Conservation (phyloP, 2,113 vertebrate genomes). For the Heterotis niloticus region DNA sequence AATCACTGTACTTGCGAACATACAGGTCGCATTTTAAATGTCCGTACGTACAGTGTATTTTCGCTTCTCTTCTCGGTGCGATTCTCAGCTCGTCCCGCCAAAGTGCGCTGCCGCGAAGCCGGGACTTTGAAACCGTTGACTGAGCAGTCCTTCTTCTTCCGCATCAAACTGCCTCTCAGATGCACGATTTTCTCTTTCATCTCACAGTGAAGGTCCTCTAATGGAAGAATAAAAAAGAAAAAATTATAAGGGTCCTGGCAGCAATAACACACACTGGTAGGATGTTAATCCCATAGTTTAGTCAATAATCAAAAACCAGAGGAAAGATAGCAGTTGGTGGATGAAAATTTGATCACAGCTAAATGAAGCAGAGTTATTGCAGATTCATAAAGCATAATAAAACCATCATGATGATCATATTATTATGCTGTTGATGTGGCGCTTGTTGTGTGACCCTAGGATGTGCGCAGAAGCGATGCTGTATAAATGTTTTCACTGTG, state of each 20-base stretch:
- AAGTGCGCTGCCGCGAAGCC: neutral
- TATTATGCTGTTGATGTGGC: neutral
- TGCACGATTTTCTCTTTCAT: too few species aligned
- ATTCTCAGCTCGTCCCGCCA: neutral
- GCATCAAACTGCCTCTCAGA: neutral
- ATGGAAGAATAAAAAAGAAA: too few species aligned
- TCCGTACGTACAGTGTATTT: neutral
- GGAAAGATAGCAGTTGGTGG: neutral
- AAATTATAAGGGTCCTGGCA: neutral
- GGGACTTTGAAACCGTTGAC: neutral
- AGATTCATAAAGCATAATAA: neutral
- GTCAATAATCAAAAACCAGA: neutral
- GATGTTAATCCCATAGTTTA: neutral
- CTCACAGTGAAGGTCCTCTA: too few species aligned
- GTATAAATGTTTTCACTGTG: neutral
- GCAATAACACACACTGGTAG: neutral
- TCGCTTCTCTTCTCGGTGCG: neutral
- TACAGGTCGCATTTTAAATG: neutral
- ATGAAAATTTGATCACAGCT: too few species aligned
- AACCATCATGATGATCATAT: neutral
- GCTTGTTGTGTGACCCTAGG: neutral
- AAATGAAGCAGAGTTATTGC: neutral
- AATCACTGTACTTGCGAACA: neutral
- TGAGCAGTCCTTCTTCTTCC: neutral
- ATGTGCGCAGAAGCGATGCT: neutral